A percentile compares a stretch with the other conserved stretches of the same genome.
Conservation (phyloP, 2,113 vertebrate species). For the Platycercus adscitus region DNA sequence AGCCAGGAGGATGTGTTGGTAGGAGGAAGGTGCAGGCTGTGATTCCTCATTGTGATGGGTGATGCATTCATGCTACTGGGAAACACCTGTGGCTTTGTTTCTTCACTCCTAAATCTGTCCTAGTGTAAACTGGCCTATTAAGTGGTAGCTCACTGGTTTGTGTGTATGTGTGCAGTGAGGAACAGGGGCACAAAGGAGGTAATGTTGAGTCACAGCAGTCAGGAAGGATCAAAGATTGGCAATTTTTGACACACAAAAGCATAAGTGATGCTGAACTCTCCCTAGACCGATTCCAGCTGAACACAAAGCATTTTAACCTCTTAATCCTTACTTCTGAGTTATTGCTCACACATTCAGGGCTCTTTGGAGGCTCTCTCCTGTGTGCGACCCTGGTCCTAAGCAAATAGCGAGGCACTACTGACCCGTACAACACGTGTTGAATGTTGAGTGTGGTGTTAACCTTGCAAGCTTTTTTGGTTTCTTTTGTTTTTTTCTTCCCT, state of each 20-base stretch:
- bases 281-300: neutral
- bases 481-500: neutral
- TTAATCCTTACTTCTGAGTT: neutral
- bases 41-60: fast-evolving
- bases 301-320: slow-evolving; percentile 12
- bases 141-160: neutral
- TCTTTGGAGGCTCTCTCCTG: neutral
- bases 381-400: neutral
- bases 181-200: neutral
- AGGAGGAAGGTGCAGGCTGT: neutral
- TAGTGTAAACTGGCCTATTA: neutral
- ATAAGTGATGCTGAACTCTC: slow-evolving; percentile 7
- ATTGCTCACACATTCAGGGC: neutral
- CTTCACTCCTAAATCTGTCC: neutral
- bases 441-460: neutral
- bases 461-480: neutral
- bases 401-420: neutral
- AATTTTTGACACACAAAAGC: slow-evolving; percentile 9
- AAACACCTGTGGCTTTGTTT: neutral
- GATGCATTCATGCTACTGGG: neutral
- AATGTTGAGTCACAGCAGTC: neutral
- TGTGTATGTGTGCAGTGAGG: neutral
- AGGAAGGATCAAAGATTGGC: neutral
- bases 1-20: neutral
- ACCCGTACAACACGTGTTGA: neutral